Evolutionary conservation across 2,113 vertebrate genomes (phyloP), one percentile per base, ranked within the genome.

Genomic region (Cygnus buccinator): DNA sequence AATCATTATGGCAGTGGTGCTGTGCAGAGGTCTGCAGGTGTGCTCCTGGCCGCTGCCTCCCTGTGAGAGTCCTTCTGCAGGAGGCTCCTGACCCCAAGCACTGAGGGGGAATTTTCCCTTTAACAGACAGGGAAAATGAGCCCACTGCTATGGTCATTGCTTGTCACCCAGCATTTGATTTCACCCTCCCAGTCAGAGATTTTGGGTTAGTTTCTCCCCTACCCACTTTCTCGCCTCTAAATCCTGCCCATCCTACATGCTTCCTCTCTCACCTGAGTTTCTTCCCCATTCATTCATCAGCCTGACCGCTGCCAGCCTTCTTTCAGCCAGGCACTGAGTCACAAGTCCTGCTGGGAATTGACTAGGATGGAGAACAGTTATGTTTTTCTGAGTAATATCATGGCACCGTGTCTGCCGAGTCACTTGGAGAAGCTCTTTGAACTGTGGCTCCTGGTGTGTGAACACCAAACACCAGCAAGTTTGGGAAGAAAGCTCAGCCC

Each of bases 1-100:
- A 98, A 98, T 97, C 97, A 97, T 97, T 94, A 97, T 31, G 28
- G 66, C 54, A 87, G 54, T 3, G 15, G 14, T 29, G 89, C 59
- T 39, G 78, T 5, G 0, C 81, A 33, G 55, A 93, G 86, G 58
- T 50, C n/a, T 57, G 39, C 83, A 77, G 57, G 82, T 83, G 67
- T 9, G 79, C 62, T 90, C 35, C 74, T 10, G 61, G 23, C 14
- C 19, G 14, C 50, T 73, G 85, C 70, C 74, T 28, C 84, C 62
- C 21, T 5, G 18, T 2, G 9, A 54, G 33, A n/a, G n/a, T 8
- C 43, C 29, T 72, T 52, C 54, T 26, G 6, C 0, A 0, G 2
- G 13, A n/a, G 29, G 13, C 6, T 86, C 25, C 4, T 3, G 33
- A 28, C 5, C 31, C 33, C 4, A 3, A 19, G 37, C 8, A 1